Evolutionary conservation across 92 coral and sea anemone genomes (phyloP), one percentile per base, ranked within the genome.

Genomic region (Zoanthus sociatus): DNA sequence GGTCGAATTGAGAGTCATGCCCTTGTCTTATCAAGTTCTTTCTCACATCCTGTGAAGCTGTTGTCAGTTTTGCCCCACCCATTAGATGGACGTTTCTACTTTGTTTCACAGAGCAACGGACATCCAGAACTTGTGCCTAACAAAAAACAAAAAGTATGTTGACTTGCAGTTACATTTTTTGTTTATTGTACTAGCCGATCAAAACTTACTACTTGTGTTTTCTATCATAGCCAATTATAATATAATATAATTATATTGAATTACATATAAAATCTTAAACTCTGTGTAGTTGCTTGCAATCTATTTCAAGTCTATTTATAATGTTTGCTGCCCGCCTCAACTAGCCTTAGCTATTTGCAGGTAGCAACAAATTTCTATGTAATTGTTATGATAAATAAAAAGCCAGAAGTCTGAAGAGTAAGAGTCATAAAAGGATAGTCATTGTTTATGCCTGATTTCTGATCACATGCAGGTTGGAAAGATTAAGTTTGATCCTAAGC

Each of bases 1-100:
- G 99, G 99, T 77, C 95, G 90, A 78, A 92, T 88, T 51, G 92
- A 95, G 77, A 93, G 90, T 68, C 87, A 87, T 17, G 76, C 90
- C 45, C 83, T 96, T 21, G 86, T 92, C 2, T 83, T 95, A 33
- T 77, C 87, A 13, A 97, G 99, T 86, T 90, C 97, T 42, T 97
- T 95, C 89, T 88, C 92, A n/a, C 92, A 93, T 71, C 98, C 95
- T 47, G 56, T 93, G 64, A 95, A 87, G 88, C 90, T 96, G n/a
- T 68, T 90, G 37, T 92, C 95, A 10, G 93, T 95, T 68, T 66
- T 60, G n/a, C 93, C 94, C 44, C 66, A 90, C 71, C 93, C 97
- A 21, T 83, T 55, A 33, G 94, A 93, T 83, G 76, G 89, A 71
- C 84, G 87, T 61, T 97, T 97, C 83, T 78, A 84, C 83, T 97